Percentiles rank a stretch among this genome's conserved stretches.
Conservation (phyloP, 2,113 vertebrate genomes). For the Notarius lentiginosus region DNA sequence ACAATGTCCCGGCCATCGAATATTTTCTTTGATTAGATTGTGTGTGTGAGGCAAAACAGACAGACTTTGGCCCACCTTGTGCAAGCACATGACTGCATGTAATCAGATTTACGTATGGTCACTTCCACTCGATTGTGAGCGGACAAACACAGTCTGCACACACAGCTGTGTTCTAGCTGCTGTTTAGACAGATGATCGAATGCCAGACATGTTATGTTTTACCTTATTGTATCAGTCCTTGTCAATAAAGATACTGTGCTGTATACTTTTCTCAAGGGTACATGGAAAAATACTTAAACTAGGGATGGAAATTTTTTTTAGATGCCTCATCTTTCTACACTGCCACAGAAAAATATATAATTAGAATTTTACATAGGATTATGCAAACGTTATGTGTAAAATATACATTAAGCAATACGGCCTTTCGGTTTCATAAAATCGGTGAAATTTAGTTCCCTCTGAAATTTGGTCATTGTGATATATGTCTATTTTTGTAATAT, state of each 20-base stretch:
- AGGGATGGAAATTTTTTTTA: background rate
- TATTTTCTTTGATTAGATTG: background rate
- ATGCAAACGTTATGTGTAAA: background rate
- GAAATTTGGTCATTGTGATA: too few relatives aligned
- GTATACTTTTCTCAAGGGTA: background rate
- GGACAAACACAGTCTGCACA: conserved; percentile 17
- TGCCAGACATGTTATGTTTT: background rate
- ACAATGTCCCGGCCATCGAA: background rate
- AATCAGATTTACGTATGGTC: background rate
- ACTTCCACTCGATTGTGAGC: background rate
- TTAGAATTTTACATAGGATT: background rate
- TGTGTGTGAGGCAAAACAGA: background rate
- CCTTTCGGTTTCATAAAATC: too few relatives aligned
- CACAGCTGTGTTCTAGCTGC: conserved; percentile 45
- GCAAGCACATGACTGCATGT: background rate
- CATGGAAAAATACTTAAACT: background rate
- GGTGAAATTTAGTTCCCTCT: too few relatives aligned
- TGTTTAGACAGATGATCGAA: conserved; percentile 4
- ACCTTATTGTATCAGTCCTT: background rate
- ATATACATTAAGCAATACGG: background rate
- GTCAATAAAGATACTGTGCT: background rate
- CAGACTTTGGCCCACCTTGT: conserved; percentile 8
- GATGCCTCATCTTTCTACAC: background rate
- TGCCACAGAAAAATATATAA: background rate
- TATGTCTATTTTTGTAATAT: too few relatives aligned